These are phyloP conservation scores for Brachyalestes nurse DNA, from an alignment of 2,797 vertebrate species.

Conservation along the genomic window DNA sequence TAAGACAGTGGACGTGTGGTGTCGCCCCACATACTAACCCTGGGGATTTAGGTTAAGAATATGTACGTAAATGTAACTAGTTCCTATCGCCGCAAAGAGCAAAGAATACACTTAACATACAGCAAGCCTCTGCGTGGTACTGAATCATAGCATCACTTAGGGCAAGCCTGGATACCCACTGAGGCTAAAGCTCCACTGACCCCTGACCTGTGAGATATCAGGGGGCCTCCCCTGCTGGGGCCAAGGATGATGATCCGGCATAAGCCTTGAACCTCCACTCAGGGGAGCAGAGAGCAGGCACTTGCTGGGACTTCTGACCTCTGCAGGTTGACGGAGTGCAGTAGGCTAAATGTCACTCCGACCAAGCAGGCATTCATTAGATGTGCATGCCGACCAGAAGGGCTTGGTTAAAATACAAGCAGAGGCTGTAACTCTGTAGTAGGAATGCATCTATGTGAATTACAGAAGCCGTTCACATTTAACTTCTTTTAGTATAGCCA, in stretches of 20 bases:
- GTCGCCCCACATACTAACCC: neutral
- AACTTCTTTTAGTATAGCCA: neutral
- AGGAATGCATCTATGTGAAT: neutral
- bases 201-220: constrained; percentile 19
- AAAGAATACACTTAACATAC: constrained; percentile 12
- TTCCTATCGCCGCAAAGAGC: neutral
- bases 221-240: constrained; percentile 7
- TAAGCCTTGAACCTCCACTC: constrained; percentile 24
- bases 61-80: neutral
- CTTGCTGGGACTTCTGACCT: constrained; percentile 22
- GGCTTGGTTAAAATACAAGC: neutral
- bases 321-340: neutral
- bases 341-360: constrained; percentile 1
- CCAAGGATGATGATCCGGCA: constrained; percentile 21
- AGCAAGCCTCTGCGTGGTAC: neutral
- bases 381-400: neutral
- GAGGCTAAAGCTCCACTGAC: constrained; percentile 22
- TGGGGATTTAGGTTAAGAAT: neutral
- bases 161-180: neutral
- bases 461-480: neutral
- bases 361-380: neutral
- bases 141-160: constrained; percentile 18
- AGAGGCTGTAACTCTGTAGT: neutral
- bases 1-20: too few species aligned
- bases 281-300: neutral